Base-by-base conservation (phyloP, 2,888 invertebrate genomes). In the Megastigmus dorsalis region DNA sequence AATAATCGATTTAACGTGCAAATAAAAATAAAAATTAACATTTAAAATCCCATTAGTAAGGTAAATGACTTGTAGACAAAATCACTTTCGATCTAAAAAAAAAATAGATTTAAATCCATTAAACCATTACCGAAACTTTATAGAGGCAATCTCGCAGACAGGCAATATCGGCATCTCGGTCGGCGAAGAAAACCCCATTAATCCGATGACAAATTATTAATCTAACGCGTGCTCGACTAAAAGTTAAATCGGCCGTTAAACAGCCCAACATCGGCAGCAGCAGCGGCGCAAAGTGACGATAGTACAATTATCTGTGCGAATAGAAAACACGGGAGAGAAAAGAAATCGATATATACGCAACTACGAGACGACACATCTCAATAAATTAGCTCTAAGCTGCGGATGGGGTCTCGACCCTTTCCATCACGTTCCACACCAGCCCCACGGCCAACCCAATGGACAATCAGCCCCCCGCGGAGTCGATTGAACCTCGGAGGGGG, bases 401-500 rank as follows among this genome's bases (percentile, higher is more conserved):
- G 73, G 79, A 78, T 78, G 74, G 77, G 78, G 77, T 71, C 74
- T 73, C 77, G 79, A 63, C 71, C 71, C 71, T 65, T 71, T 71
- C 23, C 26, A 26, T 18, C 20, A n/a, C n/a, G n/a, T 5, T 2
- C 43, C 10, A 5, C 15, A 28, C 23, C 41, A n/a, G 30, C 15
- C 60, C 62, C 66, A 45, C 50, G 50, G 28, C 62, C 54, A 41
- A 75, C 60, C 75, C 77, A n/a, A n/a, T n/a, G 80, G 78, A 82
- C 85, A 88, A 86, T 88, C 86, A 85, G 82, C 85, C 87, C 85
- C 87, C 87, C 83, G 84, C 80, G 74, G 87, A 79, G 85, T 76
- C 79, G 81, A 81, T 80, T 77, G 74, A 77, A 74, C 79, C 79
- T 66, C 52, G 59, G 62, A 66, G 77, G 77, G 79, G 79, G 80